These are phyloP conservation scores for Taphrorychus bicolor DNA, from an alignment of 2,888 invertebrate species.

Conservation along the genomic window DNA sequence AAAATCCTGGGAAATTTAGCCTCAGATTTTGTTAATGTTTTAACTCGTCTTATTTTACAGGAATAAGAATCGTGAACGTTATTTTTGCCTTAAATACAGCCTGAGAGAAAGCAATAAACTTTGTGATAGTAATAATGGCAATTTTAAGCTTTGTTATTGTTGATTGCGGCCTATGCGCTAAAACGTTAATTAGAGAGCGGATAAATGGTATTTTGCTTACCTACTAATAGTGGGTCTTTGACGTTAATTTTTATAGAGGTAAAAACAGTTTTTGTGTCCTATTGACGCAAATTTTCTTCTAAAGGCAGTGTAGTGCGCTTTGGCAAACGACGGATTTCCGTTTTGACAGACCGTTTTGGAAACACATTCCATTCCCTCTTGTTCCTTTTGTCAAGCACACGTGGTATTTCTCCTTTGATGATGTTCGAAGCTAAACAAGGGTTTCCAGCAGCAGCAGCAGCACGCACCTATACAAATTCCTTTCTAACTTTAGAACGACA, in stretches of 20 bases:
- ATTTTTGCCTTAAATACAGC: background rate
- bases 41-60: background rate
- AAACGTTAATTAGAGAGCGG: background rate
- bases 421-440: constrained; percentile 26
- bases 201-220: background rate
- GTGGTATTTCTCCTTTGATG: constrained; percentile 28
- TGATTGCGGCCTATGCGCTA: background rate
- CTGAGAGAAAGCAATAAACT: background rate
- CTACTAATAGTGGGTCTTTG: background rate
- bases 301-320: no score
- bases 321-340: background rate
- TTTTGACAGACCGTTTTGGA: background rate
- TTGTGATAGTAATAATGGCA: background rate
- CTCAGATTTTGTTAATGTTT: no score
- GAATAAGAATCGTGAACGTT: background rate
- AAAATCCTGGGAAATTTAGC: no score
- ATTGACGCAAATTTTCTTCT: no score
- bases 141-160: background rate
- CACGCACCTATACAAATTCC: constrained; percentile 29
- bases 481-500: constrained; percentile 34
- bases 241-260: no score
- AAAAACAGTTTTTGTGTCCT: no score
- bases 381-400: constrained; percentile 24
- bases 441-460: constrained; percentile 12
- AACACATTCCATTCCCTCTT: background rate